Percentiles rank a stretch among this genome's conserved stretches.
These are phyloP conservation scores for Spicauda simplicius DNA, from an alignment of 2,888 invertebrate species.

Conservation along the genomic window DNA sequence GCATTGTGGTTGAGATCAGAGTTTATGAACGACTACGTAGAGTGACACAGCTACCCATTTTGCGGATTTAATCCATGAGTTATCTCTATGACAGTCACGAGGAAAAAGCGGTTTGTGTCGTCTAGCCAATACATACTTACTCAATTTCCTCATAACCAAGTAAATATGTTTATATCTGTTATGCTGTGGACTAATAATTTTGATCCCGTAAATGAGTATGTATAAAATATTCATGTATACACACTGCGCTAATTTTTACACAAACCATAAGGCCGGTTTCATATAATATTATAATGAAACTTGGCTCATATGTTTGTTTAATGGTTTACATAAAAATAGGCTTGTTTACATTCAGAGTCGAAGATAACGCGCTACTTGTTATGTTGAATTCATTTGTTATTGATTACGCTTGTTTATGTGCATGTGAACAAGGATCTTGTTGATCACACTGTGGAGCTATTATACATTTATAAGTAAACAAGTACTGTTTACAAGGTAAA, in stretches of 20 bases:
- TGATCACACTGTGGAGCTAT: too few relatives aligned
- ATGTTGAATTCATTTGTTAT: background rate
- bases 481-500: too few relatives aligned
- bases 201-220: background rate
- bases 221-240: constrained; percentile 1
- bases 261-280: constrained; percentile 8
- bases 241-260: background rate
- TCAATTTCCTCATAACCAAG: too few relatives aligned
- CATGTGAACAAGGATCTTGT: too few relatives aligned
- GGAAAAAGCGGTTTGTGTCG: too few relatives aligned
- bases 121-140: too few relatives aligned
- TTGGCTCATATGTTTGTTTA: constrained; percentile 9
- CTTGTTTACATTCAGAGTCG: constrained; percentile 12
- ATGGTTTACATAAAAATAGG: constrained; percentile 11
- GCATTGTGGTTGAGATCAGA: too few relatives aligned
- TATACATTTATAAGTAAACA: too few relatives aligned
- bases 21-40: too few relatives aligned
- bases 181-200: background rate
- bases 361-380: background rate
- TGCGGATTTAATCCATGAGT: too few relatives aligned
- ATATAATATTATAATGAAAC: background rate
- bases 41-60: too few relatives aligned
- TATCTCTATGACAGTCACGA: too few relatives aligned
- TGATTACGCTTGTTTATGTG: constrained; percentile 8
- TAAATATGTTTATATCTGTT: background rate